phyloP scores from a whole-genome alignment of 2,888 invertebrate species.

The Lithophane leautieri region DNA sequence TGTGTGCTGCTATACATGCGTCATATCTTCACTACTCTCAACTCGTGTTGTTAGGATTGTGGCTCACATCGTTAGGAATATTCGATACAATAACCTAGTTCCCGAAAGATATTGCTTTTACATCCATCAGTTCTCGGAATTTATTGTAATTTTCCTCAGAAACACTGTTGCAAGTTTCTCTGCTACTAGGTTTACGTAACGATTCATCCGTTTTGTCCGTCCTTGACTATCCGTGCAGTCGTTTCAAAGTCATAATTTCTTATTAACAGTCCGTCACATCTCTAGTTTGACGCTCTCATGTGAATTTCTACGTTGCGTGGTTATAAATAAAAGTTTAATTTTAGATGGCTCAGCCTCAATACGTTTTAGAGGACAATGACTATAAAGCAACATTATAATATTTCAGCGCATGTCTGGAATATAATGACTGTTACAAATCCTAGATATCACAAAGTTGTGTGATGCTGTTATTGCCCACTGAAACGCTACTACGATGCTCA shows the following conservation, averaged over 20 bases:
- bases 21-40: constrained; percentile 9
- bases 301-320: constrained; percentile 63
- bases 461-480: constrained; percentile 25
- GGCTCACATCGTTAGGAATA: constrained; percentile 6
- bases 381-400: constrained; percentile 56
- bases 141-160: constrained; percentile 36
- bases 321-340: constrained; percentile 75
- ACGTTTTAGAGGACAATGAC: constrained; percentile 72
- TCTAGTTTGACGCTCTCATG: constrained; percentile 63
- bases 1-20: neutral
- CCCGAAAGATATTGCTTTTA: constrained; percentile 31
- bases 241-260: constrained; percentile 61
- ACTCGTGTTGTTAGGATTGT: constrained; percentile 10
- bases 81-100: constrained; percentile 27
- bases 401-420: constrained; percentile 42
- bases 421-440: constrained; percentile 23
- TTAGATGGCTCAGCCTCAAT: constrained; percentile 72
- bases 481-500: neutral
- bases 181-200: constrained; percentile 43
- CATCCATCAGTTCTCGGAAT: constrained; percentile 34
- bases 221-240: constrained; percentile 46
- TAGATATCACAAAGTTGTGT: constrained; percentile 21
- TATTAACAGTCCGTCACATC: constrained; percentile 61
- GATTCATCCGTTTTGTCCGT: constrained; percentile 37
- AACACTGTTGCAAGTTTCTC: constrained; percentile 23